Base-by-base conservation (phyloP, 2,888 invertebrate species). In the Dasypolia templi region DNA sequence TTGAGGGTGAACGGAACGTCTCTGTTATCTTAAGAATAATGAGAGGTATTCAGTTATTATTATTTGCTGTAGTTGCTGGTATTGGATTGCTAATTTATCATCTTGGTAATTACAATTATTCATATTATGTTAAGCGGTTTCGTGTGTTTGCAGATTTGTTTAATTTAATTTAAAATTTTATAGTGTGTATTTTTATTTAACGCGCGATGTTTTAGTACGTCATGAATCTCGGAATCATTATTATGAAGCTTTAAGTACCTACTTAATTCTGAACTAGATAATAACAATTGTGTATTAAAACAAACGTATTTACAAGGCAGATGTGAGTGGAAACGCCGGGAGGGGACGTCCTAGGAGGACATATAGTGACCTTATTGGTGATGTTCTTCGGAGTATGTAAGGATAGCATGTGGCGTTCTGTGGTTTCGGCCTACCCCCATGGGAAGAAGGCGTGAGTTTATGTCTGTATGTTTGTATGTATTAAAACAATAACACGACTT, bases 1-100 rank as follows among this genome's bases (percentile, higher is more conserved):
- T 61, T 68, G 42, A 66, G 55, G 44, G 67, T n/a, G 44, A 62
- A 62, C 49, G 51, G 6, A 75, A 81, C 39, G 67, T 81, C 51
- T 66, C 67, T 56, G 67, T 66, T 81, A 44, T 75, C 62, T 39
- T 2, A 42, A 81, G 67, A 78, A 46, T 63, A 51, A 81, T 75
- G 44, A 59, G 26, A 11, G 51, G 14, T 79, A 46, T 53, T 73
- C 22, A 22, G 22, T 73, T 77, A 51, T 35, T 53, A 42, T 71
- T 76, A 62, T 79, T 63, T 64, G 44, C 14, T 74, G n/a, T 26
- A 42, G n/a, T 46, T 64, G 42, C 55, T 26, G 42, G 6, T 19
- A 0, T 14, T n/a, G n/a, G n/a, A n/a, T n/a, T n/a, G n/a, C n/a
- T 39, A 39, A 39, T 29, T 17, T 7, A 69, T 39, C 17, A 42